Evolutionary conservation across 1,140 invertebrate species (phyloP), one percentile per base, ranked within the genome.

Genomic region (Trachymyrmex cornetzi): DNA sequence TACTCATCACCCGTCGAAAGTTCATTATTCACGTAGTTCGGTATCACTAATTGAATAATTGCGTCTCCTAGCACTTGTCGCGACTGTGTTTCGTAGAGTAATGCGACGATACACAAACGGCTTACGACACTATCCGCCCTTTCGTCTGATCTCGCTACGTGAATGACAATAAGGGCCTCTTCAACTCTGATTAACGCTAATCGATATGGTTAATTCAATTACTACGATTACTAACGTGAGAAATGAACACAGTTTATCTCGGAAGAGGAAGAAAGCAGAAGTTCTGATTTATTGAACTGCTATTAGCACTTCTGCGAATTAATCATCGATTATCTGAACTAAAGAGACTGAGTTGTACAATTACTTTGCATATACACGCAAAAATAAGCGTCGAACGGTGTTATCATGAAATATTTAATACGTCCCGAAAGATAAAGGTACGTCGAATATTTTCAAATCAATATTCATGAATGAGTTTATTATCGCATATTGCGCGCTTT

Each of bases 351-450:
- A 19, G 16, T 59, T 24, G 4, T 19, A 24, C 57, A 11, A 14
- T 30, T 30, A 63, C 27, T 63, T 63, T 63, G 16, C 16, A 34
- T 66, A 66, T 3, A 66, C 9, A n/a, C 30, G 30, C 16, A 66
- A 66, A 66, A 66, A 66, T 30, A 66, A 66, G 1, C 19, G 4
- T 12, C 27, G 19, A 34, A 7, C 63, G 7, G 27, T 30, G 27
- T 63, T 63, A 16, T 14, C 7, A 19, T n/a, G 9, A 66, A 66
- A 66, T 34, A 34, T 66, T 66, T 66, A 66, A 66, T 66, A 9
- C 30, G 7, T 14, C 34, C 38, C 38, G 16, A n/a, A 66, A 66
- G 34, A 66, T 66, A 66, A 66, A 34, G 7, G 27, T 34, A 66
- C 0, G 9, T 66, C 19, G 30, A 66, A 66, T 38, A 66, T 66